Percentiles rank a stretch among this genome's conserved stretches.
Evolutionary conservation across 2,888 invertebrate species (phyloP).

Genomic region (Erebia palarica): DNA sequence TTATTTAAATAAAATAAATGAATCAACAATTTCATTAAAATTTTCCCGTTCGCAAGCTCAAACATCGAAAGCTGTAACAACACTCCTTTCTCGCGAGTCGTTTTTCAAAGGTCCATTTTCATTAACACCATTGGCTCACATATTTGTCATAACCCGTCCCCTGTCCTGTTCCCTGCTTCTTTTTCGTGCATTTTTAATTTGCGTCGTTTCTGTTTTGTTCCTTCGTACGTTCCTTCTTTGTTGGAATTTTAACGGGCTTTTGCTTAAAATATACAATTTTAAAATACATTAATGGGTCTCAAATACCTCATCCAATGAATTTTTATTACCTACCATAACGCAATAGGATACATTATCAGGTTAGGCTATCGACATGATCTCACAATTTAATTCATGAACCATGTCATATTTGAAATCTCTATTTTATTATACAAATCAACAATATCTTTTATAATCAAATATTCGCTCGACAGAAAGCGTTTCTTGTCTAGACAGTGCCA

Average conservation of each 20-base stretch:
- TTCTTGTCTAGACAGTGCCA: background rate
- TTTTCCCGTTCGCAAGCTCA: background rate
- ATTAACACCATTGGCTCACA: slow-evolving; percentile 80
- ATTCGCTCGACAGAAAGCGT: background rate
- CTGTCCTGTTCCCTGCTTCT: slow-evolving; percentile 57
- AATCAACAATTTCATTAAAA: background rate
- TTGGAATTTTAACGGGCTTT: slow-evolving; percentile 12
- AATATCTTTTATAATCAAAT: slow-evolving; percentile 1
- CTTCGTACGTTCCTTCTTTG: slow-evolving; percentile 56
- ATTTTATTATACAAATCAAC: too few species aligned
- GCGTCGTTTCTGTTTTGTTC: slow-evolving; percentile 71
- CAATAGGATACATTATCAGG: background rate
- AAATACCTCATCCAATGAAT: background rate
- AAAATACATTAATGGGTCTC: background rate
- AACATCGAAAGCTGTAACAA: slow-evolving; percentile 44
- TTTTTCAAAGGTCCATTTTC: slow-evolving; percentile 75
- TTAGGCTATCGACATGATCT: too few species aligned
- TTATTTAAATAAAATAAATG: too few species aligned
- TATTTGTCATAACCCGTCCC: slow-evolving; percentile 81
- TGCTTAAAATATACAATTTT: slow-evolving; percentile 1
- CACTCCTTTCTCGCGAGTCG: slow-evolving; percentile 51
- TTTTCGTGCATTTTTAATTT: slow-evolving; percentile 79
- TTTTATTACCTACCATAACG: background rate
- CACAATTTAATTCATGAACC: too few species aligned
- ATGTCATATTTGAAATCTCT: too few species aligned